These are phyloP conservation scores for Alces alces DNA, from an alignment of 2,113 vertebrate genomes.

Conservation along the genomic window DNA sequence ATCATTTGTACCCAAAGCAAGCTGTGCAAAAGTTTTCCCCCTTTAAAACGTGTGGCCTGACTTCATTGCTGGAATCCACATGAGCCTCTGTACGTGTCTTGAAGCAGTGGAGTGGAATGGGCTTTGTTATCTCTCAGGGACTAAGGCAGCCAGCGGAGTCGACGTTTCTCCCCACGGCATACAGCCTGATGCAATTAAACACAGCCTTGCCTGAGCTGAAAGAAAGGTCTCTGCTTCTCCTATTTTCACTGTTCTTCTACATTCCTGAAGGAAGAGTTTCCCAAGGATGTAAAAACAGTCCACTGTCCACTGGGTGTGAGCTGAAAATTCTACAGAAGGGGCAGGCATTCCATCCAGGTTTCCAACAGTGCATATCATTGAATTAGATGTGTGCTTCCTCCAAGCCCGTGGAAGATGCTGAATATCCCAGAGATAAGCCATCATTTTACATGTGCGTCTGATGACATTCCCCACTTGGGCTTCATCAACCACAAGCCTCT, in stretches of 20 bases:
- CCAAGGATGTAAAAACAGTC: neutral
- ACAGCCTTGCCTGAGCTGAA: constrained; percentile 17
- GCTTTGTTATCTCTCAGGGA: neutral
- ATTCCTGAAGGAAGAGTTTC: constrained; percentile 40
- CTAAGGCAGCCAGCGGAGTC: neutral
- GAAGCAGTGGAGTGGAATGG: neutral
- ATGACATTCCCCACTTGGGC: neutral
- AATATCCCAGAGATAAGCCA: neutral
- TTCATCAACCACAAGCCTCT: neutral
- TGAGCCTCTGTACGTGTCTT: neutral
- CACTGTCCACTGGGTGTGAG: neutral
- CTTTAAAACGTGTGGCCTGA: neutral
- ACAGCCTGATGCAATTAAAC: neutral
- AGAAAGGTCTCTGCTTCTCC: neutral
- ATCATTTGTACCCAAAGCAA: neutral
- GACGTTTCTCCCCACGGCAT: neutral
- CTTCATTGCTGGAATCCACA: neutral
- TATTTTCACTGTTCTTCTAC: constrained; percentile 25
- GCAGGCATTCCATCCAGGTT: neutral
- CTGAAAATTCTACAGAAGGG: neutral
- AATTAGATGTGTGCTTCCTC: neutral
- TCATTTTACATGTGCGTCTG: constrained; percentile 6
- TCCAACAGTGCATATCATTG: neutral
- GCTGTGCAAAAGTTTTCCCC: neutral
- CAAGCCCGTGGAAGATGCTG: neutral